These are phyloP conservation scores for Ataeniobius toweri DNA, from an alignment of 2,797 vertebrate genomes.

Conservation along the genomic window DNA sequence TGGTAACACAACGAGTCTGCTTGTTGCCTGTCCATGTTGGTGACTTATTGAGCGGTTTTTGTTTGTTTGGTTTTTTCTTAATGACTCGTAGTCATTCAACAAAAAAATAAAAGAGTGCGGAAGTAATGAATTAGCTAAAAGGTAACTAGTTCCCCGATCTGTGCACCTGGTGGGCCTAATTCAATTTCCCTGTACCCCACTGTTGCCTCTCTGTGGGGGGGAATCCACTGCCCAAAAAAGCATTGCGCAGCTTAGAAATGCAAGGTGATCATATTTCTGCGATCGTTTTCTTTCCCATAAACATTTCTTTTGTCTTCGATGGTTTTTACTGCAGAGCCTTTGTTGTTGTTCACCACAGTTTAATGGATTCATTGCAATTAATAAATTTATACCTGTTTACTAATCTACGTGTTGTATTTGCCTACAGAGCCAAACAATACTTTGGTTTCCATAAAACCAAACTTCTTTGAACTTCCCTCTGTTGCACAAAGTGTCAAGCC, in stretches of 20 bases:
- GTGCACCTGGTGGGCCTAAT: constrained; percentile 97
- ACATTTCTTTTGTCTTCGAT: neutral
- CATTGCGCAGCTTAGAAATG: neutral
- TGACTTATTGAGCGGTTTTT: constrained; percentile 62
- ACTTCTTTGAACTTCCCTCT: neutral
- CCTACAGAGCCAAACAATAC: neutral
- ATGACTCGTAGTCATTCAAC: constrained; percentile 54
- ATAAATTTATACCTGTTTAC: neutral
- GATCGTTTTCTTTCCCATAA: neutral
- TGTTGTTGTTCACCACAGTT: neutral
- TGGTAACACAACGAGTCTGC: constrained; percentile 63
- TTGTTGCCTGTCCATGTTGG: constrained; percentile 66
- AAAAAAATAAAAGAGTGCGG: constrained; percentile 88
- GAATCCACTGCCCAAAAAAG: neutral
- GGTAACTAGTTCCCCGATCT: constrained; percentile 87
- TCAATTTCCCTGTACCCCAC: constrained; percentile 81
- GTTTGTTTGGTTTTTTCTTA: neutral
- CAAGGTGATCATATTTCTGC: constrained; percentile 1
- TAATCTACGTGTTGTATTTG: neutral
- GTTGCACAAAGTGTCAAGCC: neutral
- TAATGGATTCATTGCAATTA: neutral
- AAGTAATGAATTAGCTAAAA: constrained; percentile 97
- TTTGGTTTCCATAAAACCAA: neutral
- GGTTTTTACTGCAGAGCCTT: neutral
- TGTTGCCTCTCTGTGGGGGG: constrained; percentile 58